A percentile compares a stretch with the other conserved stretches of the same genome.
These are phyloP conservation scores for Tipula vernalis DNA, from an alignment of 2,888 invertebrate species.

Conservation along the genomic window DNA sequence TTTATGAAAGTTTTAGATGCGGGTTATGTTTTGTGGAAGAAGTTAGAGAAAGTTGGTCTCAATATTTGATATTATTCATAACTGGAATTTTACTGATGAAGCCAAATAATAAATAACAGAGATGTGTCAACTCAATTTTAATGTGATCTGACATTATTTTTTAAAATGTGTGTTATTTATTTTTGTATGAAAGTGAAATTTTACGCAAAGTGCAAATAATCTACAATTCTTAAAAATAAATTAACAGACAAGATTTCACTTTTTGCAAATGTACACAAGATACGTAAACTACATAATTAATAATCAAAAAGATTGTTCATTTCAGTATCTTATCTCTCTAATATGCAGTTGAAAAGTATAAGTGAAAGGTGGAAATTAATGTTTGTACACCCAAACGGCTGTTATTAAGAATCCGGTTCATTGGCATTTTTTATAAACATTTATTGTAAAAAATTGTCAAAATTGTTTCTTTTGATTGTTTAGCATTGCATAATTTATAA, in stretches of 20 bases:
- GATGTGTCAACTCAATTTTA: too few species aligned
- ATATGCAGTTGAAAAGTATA: neutral
- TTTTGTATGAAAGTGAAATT: neutral
- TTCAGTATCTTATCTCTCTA: neutral
- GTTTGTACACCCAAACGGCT: neutral
- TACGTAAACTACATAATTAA: neutral
- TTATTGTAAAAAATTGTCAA: neutral
- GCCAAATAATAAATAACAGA: too few species aligned
- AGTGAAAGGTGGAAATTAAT: neutral
- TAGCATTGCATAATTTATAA: neutral
- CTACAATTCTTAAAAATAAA: neutral
- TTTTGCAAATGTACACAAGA: neutral
- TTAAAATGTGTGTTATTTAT: neutral
- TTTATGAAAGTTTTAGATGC: too few species aligned
- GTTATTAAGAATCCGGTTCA: neutral
- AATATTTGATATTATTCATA: too few species aligned
- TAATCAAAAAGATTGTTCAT: neutral
- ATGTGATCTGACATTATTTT: too few species aligned
- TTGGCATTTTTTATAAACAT: neutral
- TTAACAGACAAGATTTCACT: neutral
- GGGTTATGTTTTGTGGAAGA: too few species aligned
- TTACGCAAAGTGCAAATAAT: neutral
- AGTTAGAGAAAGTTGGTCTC: too few species aligned
- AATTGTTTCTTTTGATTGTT: neutral
- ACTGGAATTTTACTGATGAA: too few species aligned